phyloP scores from a whole-genome alignment of 1,140 invertebrate genomes.

The Acyrthosiphon pisum region DNA sequence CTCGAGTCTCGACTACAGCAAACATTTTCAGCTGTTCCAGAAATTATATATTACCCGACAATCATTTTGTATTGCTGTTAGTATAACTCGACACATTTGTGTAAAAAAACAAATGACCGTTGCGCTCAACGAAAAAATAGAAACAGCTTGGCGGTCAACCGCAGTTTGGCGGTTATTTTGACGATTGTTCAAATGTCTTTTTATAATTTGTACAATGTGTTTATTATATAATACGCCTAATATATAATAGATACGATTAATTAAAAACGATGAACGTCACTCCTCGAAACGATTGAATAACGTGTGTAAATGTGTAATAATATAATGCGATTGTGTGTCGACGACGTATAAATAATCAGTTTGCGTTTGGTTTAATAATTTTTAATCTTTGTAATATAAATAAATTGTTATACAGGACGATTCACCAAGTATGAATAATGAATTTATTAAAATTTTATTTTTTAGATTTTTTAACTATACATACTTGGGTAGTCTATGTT shows the following conservation, averaged over 20 bases:
- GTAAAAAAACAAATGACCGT: not conserved
- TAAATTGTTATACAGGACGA: not conserved
- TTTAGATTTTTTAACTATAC: not conserved
- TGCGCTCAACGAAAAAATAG: not conserved
- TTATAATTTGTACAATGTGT: not conserved
- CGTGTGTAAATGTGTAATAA: not conserved
- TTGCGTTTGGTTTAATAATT: not conserved
- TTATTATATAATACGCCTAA: no score
- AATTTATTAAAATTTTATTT: not conserved
- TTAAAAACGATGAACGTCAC: not conserved
- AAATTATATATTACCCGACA: not conserved
- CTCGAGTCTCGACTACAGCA: not conserved
- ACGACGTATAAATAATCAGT: not conserved
- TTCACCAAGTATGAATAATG: not conserved
- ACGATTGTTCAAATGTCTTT: not conserved
- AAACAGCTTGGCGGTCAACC: not conserved
- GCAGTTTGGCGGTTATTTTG: not conserved
- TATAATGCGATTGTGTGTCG: not conserved
- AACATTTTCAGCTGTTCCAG: not conserved
- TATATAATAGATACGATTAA: not conserved
- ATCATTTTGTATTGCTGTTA: not conserved
- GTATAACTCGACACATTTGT: not conserved
- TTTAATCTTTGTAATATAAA: not conserved
- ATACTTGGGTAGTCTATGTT: no score
- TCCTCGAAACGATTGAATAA: not conserved